A percentile compares a stretch with the other conserved stretches of the same genome.
Conservation (phyloP, 2,113 vertebrate genomes). For the Rhabdornis inornatus region DNA sequence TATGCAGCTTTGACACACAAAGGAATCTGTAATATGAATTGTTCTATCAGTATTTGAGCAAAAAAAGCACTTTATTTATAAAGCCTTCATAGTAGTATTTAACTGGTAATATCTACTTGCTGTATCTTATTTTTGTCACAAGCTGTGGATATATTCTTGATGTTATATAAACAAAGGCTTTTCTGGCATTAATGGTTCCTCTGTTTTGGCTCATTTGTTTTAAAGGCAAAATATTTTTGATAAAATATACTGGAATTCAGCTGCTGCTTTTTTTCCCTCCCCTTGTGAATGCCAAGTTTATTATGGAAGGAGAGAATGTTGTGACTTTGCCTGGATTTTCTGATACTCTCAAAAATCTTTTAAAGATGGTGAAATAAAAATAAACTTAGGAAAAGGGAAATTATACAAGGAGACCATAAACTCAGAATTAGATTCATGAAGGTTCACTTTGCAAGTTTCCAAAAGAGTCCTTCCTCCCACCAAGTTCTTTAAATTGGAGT, state of each 20-base stretch:
- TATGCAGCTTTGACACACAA: background rate
- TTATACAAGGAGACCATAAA: background rate
- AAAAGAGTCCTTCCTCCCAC: background rate
- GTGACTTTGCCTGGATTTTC: background rate
- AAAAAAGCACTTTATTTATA: background rate
- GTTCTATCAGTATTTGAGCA: conserved; percentile 13
- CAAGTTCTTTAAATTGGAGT: background rate
- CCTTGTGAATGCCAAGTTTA: background rate
- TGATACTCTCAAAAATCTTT: background rate
- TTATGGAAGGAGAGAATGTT: background rate
- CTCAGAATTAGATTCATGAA: background rate
- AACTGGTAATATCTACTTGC: background rate
- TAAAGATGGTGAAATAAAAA: background rate
- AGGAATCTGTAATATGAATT: background rate
- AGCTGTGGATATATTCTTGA: background rate
- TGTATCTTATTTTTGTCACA: background rate
- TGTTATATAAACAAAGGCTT: background rate
- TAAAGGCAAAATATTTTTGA: background rate
- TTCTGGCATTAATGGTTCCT: background rate
- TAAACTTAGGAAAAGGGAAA: background rate
- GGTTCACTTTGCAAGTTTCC: background rate
- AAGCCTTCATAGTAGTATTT: background rate
- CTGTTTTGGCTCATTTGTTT: background rate
- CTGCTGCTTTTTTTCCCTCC: background rate
- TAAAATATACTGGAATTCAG: background rate